phyloP scores from a whole-genome alignment of 2,888 invertebrate species.

The Entomobrya multifasciata region DNA sequence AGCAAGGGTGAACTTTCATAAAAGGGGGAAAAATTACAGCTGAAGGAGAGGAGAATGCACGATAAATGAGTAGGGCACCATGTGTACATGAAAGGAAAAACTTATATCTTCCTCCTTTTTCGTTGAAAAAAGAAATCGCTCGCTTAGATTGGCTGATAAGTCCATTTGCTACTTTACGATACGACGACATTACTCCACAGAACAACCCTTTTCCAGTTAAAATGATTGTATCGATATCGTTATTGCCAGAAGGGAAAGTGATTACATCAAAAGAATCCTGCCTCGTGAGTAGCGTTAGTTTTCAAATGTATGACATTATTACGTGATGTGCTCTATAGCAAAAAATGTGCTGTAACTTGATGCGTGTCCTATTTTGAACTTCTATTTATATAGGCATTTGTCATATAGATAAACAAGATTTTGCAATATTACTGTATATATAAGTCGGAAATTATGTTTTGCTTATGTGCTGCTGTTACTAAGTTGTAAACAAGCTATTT shows the following conservation, averaged over 20 bases:
- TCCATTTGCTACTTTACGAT: constrained; percentile 58
- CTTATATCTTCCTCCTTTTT: not conserved
- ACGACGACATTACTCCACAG: constrained; percentile 31
- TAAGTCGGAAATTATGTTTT: no score
- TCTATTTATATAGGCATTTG: no score
- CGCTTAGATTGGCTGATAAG: constrained; percentile 61
- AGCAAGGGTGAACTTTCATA: not conserved
- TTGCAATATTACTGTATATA: no score
- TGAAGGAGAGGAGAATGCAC: not conserved
- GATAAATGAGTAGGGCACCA: not conserved
- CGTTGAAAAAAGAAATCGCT: constrained; percentile 14
- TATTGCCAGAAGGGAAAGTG: constrained; percentile 27
- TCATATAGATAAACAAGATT: no score
- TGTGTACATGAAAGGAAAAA: constrained; percentile 9
- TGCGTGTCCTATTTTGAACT: not conserved
- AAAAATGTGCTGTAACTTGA: not conserved
- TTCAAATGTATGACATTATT: constrained; percentile 1
- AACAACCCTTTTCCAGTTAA: constrained; percentile 41
- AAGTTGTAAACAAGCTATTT: no score
- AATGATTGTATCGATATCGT: constrained; percentile 45
- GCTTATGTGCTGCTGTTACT: no score
- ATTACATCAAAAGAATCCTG: constrained; percentile 16
- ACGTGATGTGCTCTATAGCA: not conserved
- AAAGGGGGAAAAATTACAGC: not conserved
- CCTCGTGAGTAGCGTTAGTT: not conserved